A percentile compares a stretch with the other conserved stretches of the same genome.
These are phyloP conservation scores for Prinia subflava DNA, from an alignment of 2,113 vertebrate species.

Conservation along the genomic window DNA sequence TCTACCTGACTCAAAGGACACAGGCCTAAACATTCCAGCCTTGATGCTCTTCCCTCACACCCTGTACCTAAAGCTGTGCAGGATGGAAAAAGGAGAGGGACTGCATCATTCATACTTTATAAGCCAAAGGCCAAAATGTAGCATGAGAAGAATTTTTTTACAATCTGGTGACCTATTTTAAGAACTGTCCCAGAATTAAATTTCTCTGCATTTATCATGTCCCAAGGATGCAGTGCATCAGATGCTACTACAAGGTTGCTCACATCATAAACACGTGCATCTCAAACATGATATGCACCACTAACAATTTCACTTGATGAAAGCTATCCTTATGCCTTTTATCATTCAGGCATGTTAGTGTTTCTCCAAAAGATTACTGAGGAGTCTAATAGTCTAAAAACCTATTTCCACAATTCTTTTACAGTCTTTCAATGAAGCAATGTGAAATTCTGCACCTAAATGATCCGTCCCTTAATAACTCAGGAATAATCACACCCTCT, in stretches of 20 bases:
- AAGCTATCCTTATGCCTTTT: constrained; percentile 31
- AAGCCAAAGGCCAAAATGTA: neutral
- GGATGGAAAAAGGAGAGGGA: neutral
- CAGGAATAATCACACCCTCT: neutral
- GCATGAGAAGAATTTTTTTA: neutral
- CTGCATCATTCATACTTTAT: neutral
- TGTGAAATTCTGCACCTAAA: constrained; percentile 21
- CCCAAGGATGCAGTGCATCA: neutral
- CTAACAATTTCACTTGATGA: neutral
- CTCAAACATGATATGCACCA: neutral
- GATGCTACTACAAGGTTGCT: constrained; percentile 15
- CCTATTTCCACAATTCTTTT: neutral
- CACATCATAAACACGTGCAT: neutral
- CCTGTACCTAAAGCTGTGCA: neutral
- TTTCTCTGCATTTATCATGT: neutral
- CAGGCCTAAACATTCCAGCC: neutral
- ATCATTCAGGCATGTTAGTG: constrained; percentile 34
- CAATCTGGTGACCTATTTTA: neutral
- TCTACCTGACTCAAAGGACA: neutral
- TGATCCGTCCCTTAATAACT: neutral
- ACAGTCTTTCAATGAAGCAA: neutral
- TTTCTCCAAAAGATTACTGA: constrained; percentile 12
- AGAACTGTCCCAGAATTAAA: neutral
- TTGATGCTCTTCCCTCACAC: neutral
- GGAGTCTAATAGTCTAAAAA: constrained; percentile 14